These are phyloP conservation scores for Lemur catta DNA, from an alignment of 2,797 vertebrate genomes.

Conservation along the genomic window DNA sequence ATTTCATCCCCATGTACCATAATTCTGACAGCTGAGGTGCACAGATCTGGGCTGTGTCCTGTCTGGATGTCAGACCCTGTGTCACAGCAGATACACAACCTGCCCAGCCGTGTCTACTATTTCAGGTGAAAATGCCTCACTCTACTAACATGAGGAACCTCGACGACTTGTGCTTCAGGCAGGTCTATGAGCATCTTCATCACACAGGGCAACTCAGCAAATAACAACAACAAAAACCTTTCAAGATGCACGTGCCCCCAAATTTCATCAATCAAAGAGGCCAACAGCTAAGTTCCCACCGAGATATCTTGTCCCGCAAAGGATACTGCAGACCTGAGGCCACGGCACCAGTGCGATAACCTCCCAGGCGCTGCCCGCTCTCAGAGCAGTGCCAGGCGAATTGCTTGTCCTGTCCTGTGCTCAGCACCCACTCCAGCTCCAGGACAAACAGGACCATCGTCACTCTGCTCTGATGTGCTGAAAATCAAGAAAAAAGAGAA, in stretches of 20 bases:
- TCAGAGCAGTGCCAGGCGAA: slow-evolving; percentile 98
- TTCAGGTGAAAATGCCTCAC: slow-evolving; percentile 42
- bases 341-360: slow-evolving; percentile 91
- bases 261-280: slow-evolving; percentile 58
- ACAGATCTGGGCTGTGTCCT: not conserved
- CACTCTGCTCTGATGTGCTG: slow-evolving; percentile 95
- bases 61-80: slow-evolving; percentile 12
- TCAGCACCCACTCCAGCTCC: slow-evolving; percentile 99
- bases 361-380: slow-evolving; percentile 93
- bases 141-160: not conserved
- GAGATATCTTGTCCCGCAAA: slow-evolving; percentile 78
- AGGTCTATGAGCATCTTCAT: slow-evolving; percentile 48
- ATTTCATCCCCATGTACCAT: not conserved
- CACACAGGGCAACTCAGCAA: slow-evolving; percentile 39
- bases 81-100: not conserved
- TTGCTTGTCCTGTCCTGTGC: slow-evolving; percentile 95
- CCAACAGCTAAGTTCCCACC: slow-evolving; percentile 52
- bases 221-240: slow-evolving; percentile 1
- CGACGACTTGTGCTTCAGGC: not conserved
- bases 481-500: slow-evolving; percentile 74
- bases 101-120: slow-evolving; percentile 50
- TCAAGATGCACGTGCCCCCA: slow-evolving; percentile 61
- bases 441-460: slow-evolving; percentile 95
- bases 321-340: slow-evolving; percentile 99
- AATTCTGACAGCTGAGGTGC: slow-evolving; percentile 34